These are phyloP conservation scores for Sceliomorpha sp. DNA, from an alignment of 2,888 invertebrate species.

Conservation along the genomic window DNA sequence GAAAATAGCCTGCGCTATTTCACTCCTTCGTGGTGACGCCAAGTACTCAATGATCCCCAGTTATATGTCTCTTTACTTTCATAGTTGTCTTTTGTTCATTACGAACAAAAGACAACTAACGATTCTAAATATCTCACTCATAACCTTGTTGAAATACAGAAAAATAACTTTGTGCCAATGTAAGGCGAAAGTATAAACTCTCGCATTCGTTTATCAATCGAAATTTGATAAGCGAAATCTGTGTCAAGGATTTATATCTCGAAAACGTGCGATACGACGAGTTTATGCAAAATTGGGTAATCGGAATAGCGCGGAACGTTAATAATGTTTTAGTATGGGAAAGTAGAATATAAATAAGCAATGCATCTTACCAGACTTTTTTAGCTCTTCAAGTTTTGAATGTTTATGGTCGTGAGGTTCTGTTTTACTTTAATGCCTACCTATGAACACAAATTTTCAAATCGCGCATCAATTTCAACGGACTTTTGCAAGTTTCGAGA, in stretches of 20 bases:
- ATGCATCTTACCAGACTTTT: slow-evolving; percentile 40
- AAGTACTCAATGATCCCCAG: too few relatives aligned
- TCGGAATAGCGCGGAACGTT: slow-evolving; percentile 30
- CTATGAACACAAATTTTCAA: slow-evolving; percentile 34
- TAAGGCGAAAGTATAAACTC: slow-evolving; percentile 19
- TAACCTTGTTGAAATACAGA: too few relatives aligned
- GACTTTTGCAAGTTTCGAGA: neutral
- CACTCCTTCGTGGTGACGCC: too few relatives aligned
- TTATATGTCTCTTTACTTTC: too few relatives aligned
- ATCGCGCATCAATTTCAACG: slow-evolving; percentile 17
- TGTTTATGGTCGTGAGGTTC: slow-evolving; percentile 13
- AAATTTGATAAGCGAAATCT: slow-evolving; percentile 45
- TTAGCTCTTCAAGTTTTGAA: slow-evolving; percentile 15
- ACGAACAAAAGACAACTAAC: too few relatives aligned
- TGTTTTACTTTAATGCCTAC: slow-evolving; percentile 39
- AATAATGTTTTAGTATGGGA: slow-evolving; percentile 40
- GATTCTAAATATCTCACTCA: too few relatives aligned
- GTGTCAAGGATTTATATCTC: slow-evolving; percentile 39
- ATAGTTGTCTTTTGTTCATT: too few relatives aligned
- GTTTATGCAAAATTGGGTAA: slow-evolving; percentile 38
- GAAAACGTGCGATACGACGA: neutral
- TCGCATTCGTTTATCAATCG: slow-evolving; percentile 24
- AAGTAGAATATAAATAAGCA: slow-evolving; percentile 41
- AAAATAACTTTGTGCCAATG: too few relatives aligned
- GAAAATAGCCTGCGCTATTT: too few relatives aligned